Percentiles rank a stretch among this genome's conserved stretches.
These are phyloP conservation scores for Lomographa bimaculata DNA, from an alignment of 2,888 invertebrate species.

Conservation along the genomic window DNA sequence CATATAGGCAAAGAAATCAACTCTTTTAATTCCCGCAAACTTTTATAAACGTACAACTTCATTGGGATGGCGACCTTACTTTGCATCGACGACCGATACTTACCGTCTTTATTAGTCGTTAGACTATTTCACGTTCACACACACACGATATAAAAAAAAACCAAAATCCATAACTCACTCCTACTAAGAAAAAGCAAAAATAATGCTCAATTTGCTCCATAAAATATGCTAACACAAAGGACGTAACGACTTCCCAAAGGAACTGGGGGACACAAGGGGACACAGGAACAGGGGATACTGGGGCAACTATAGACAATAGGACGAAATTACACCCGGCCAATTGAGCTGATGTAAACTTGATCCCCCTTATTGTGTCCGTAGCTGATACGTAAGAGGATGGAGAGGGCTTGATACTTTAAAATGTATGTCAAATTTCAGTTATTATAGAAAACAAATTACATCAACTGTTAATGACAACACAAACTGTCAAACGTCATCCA, in stretches of 20 bases:
- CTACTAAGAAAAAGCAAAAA: constrained; percentile 48
- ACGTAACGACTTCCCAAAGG: constrained; percentile 64
- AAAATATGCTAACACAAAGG: constrained; percentile 67
- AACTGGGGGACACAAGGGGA: constrained; percentile 36
- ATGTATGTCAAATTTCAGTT: too few species aligned
- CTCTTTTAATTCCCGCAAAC: too few species aligned
- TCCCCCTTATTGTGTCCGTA: constrained; percentile 80
- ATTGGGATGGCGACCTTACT: too few species aligned
- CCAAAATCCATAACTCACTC: constrained; percentile 12
- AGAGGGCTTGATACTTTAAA: constrained; percentile 53
- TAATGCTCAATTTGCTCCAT: constrained; percentile 54
- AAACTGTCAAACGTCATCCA: too few species aligned
- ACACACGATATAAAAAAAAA: too few species aligned
- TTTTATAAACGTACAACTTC: too few species aligned
- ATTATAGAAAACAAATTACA: too few species aligned
- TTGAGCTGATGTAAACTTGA: constrained; percentile 77
- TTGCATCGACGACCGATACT: too few species aligned
- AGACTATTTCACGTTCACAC: too few species aligned
- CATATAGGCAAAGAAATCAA: too few species aligned
- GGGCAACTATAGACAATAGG: constrained; percentile 74
- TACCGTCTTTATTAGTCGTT: too few species aligned
- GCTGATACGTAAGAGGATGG: constrained; percentile 44
- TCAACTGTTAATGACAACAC: too few species aligned
- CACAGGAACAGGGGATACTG: constrained; percentile 48
- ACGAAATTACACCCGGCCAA: constrained; percentile 81